Percentiles rank a stretch among this genome's conserved stretches.
Conservation (phyloP, 1,140 invertebrate species). For the Bombyx mori region ASM3026992v2 NC_085121.1:8887501-8888000, state of each 20-base stretch:
- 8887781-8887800: slow-evolving; percentile 8
- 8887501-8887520: slow-evolving; percentile 44
- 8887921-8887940: slow-evolving; percentile 45
- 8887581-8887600: background rate
- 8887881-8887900: slow-evolving; percentile 35
- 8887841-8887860: slow-evolving; percentile 19
- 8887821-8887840: slow-evolving; percentile 16
- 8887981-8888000: no score
- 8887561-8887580: background rate
- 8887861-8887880: slow-evolving; percentile 15
- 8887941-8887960: slow-evolving; percentile 49
- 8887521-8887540: slow-evolving; percentile 46
- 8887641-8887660: background rate
- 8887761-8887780: slow-evolving; percentile 13
- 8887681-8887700: no score
- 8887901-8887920: slow-evolving; percentile 46
- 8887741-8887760: slow-evolving; percentile 40
- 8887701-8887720: no score
- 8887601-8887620: background rate
- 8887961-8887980: slow-evolving; percentile 1
- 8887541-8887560: slow-evolving; percentile 51
- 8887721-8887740: slow-evolving; percentile 14
- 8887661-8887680: background rate
- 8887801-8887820: slow-evolving; percentile 10
- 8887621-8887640: background rate